A percentile compares a stretch with the other conserved stretches of the same genome.
These are phyloP conservation scores for Orthosia incerta DNA, from an alignment of 2,888 invertebrate species.

Conservation along the genomic window DNA sequence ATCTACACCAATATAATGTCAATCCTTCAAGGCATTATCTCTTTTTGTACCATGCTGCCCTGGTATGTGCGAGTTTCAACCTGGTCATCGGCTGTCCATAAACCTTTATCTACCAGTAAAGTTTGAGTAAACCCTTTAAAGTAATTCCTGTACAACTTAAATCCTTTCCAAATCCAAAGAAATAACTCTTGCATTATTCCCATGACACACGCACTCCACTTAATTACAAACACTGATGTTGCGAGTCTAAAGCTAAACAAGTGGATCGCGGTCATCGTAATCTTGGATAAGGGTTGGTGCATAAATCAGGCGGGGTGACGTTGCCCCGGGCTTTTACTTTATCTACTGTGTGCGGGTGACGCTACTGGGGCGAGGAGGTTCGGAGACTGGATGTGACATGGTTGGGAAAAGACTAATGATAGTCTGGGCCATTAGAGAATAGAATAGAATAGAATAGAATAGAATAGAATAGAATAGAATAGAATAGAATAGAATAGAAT, in stretches of 20 bases:
- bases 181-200: slow-evolving; percentile 63
- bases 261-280: slow-evolving; percentile 90
- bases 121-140: not conserved
- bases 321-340: slow-evolving; percentile 88
- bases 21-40: too few relatives aligned
- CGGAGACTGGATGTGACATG: slow-evolving; percentile 68
- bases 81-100: too few relatives aligned
- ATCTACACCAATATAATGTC: too few relatives aligned
- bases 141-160: slow-evolving; percentile 25
- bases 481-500: too few relatives aligned
- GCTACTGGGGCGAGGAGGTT: slow-evolving; percentile 69
- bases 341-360: slow-evolving; percentile 90
- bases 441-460: too few relatives aligned
- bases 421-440: too few relatives aligned
- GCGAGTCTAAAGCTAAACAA: slow-evolving; percentile 86
- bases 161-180: slow-evolving; percentile 42
- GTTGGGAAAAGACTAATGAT: not conserved
- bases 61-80: too few relatives aligned
- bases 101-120: not conserved
- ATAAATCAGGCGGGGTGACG: slow-evolving; percentile 89
- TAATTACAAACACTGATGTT: slow-evolving; percentile 72
- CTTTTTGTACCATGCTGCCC: too few relatives aligned
- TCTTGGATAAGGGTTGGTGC: slow-evolving; percentile 90
- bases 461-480: too few relatives aligned
- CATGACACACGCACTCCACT: slow-evolving; percentile 67